Evolutionary conservation across 2,113 vertebrate species (phyloP), one percentile per base, ranked within the genome.

Genomic region (Otocyon megalotis): DNA sequence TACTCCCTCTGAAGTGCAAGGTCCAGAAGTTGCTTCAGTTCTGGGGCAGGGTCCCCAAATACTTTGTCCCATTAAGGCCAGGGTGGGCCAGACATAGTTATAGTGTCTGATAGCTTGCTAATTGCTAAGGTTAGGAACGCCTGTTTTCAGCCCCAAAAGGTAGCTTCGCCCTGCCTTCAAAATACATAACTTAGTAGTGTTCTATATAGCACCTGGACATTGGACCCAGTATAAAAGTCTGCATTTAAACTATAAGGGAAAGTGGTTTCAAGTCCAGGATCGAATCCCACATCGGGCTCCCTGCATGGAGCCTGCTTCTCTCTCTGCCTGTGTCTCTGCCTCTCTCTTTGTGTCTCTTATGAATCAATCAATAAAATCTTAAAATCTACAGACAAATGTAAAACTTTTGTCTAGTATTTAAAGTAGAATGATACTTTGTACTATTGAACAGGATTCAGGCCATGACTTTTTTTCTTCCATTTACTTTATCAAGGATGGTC

Each of bases 401-500:
- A 72, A 92, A 77, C 48, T 88, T 86, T 50, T 90, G 28, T 88
- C 54, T 82, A 58, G 58, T 93, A 32, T 93, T 95, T 93, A 84
- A 76, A 94, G 74, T 84, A 65, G 54, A 92, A 83, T 82, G 82
- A 90, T 85, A 32, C 85, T 93, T 88, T 93, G 91, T 63, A 30
- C 43, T 76, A 26, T 88, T 86, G 22, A 90, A n/a, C 15, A 50
- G 26, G 32, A 3, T 87, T 84, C 48, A 62, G 63, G 26, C 24
- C 32, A 9, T 94, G 30, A 19, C 28, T 65, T 86, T 76, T 86
- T 76, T 65, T 63, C 62, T 50, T 43, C 24, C 35, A 1, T 9
- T 67, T 79, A 35, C 62, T 85, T 93, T 79, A 26, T 69, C 62
- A 65, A 30, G 74, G 48, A 53, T 85, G 48, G 10, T 77, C 16